These are phyloP conservation scores for Gobio occitaniae DNA, from an alignment of 2,797 vertebrate genomes.

Conservation along the genomic window DNA sequence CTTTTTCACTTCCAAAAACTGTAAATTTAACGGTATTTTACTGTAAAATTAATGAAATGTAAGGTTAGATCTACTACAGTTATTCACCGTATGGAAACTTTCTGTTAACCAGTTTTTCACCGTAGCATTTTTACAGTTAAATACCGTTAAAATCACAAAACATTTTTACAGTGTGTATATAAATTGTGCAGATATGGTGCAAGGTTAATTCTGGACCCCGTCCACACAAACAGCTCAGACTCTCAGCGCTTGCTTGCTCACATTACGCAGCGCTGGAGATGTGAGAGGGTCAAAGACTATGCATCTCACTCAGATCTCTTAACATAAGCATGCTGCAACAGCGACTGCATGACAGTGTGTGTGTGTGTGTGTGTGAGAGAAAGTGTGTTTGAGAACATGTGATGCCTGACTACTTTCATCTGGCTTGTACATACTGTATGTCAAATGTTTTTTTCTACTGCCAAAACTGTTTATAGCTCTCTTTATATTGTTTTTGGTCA, in stretches of 20 bases:
- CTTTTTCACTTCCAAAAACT: too few species aligned
- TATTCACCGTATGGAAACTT: too few species aligned
- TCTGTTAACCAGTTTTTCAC: too few species aligned
- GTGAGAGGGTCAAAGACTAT: slow-evolving; percentile 46
- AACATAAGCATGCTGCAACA: slow-evolving; percentile 37
- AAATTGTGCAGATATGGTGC: neutral
- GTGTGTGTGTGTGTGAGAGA: neutral
- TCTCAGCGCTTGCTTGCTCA: slow-evolving; percentile 19
- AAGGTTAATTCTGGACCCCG: slow-evolving; percentile 53
- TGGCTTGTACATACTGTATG: slow-evolving; percentile 21
- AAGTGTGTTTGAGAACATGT: neutral
- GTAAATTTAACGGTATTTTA: too few species aligned
- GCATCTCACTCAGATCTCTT: slow-evolving; percentile 30
- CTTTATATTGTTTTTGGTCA: slow-evolving; percentile 15
- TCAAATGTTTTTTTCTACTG: slow-evolving; percentile 36
- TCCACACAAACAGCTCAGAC: slow-evolving; percentile 53
- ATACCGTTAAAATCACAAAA: too few species aligned
- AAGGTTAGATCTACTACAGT: too few species aligned
- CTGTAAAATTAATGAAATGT: too few species aligned
- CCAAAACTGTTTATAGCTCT: slow-evolving; percentile 42
- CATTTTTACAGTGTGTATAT: too few species aligned
- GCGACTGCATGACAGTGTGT: slow-evolving; percentile 33
- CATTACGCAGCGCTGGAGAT: slow-evolving; percentile 40
- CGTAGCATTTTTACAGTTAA: too few species aligned
- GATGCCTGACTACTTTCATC: slow-evolving; percentile 16